Evolutionary conservation across 1,140 invertebrate genomes (phyloP), one percentile per base, ranked within the genome.

Genomic region (Lineus longissimus): DNA sequence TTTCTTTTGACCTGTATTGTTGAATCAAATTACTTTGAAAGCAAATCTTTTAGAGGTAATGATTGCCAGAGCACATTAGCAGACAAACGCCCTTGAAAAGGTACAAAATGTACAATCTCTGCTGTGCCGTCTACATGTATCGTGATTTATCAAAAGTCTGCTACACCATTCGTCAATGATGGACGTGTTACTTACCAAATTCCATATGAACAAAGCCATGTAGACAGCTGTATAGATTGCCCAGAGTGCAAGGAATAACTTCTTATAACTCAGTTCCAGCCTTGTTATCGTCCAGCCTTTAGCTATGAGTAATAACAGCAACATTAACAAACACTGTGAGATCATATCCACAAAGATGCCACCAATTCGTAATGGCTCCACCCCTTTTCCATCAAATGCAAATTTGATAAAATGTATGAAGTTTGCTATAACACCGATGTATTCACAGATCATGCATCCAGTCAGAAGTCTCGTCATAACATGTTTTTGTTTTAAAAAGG

Each of bases 281-380:
- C 91, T 85, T 23, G 94, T 97, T 7, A 98, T 92, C 15, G 94
- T 94, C 94, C 94, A 98, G 29, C 96, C 96, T 86, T 97, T 97
- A 33, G 95, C 95, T 61, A 98, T 82, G 55, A 97, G 83, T 51
- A 98, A 83, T 36, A 98, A 84, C n/a, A 97, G 84, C 64, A 98
- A 84, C 91, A 97, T 96, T 74, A 97, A 95, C 9, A 93, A 86
- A 61, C 93, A 92, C 89, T 94, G 87, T 64, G 93, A 92, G 65
- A 94, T 82, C 67, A 94, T 93, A 82, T 95, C 92, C 69, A 95
- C 86, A 70, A 96, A 89, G 84, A 96, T 94, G 33, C 94, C 95
- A 51, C 91, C 86, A 54, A 92, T 88, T 71, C 89, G 87, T 40
- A 97, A 80, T 55, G 88, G 87, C 6, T 88, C 86, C 75, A 92